Evolutionary conservation across 2,888 invertebrate species (phyloP).

Genomic region (Terebella lapidaria): DNA sequence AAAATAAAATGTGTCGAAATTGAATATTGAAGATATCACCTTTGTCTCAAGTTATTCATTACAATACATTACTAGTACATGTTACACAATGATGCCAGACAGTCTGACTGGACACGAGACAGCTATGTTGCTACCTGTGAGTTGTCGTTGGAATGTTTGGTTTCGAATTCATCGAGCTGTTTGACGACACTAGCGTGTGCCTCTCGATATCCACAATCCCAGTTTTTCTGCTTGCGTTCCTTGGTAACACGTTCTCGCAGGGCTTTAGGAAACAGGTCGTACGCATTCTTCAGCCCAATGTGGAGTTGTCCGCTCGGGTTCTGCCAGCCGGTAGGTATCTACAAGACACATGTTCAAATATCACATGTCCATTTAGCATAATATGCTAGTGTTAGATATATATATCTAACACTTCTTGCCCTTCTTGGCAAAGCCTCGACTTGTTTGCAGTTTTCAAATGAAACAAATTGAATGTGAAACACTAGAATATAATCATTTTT

Average conservation of each 20-base stretch:
- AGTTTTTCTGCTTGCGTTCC: constrained; percentile 73
- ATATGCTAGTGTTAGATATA: neutral
- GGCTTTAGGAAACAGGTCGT: constrained; percentile 79
- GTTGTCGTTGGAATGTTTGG: constrained; percentile 12
- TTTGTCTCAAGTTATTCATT: too few species aligned
- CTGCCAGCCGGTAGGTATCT: constrained; percentile 77
- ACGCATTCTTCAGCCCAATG: constrained; percentile 79
- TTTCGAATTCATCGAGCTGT: constrained; percentile 12
- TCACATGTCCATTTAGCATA: neutral
- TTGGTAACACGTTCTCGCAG: constrained; percentile 73
- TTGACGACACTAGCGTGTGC: constrained; percentile 74
- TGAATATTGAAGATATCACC: too few species aligned
- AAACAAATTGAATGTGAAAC: too few species aligned
- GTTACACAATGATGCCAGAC: too few species aligned
- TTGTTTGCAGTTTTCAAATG: too few species aligned
- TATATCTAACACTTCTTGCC: too few species aligned
- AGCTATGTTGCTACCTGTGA: too few species aligned
- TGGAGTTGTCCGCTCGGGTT: constrained; percentile 82
- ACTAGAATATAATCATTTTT: too few species aligned
- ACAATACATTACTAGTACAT: too few species aligned
- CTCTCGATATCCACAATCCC: constrained; percentile 79
- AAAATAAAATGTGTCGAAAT: too few species aligned
- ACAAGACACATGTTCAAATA: constrained; percentile 27
- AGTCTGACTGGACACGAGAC: too few species aligned
- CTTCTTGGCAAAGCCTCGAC: too few species aligned